Evolutionary conservation across 2,797 vertebrate species (phyloP).

Genomic region (Urophycis tenuis): DNA sequence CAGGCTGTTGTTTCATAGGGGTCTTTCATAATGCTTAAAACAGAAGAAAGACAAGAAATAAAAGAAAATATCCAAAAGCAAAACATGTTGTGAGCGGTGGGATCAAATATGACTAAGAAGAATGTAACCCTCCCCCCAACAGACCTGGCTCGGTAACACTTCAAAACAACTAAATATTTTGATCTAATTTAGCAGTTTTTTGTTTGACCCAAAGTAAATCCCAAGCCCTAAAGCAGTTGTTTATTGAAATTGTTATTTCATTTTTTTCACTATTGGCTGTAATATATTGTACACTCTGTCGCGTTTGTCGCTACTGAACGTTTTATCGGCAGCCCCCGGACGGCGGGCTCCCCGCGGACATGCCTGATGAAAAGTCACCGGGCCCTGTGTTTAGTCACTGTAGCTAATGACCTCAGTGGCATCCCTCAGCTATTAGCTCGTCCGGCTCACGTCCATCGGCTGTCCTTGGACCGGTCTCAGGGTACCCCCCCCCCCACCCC

Average conservation of each 20-base stretch:
- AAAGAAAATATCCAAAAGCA: not conserved
- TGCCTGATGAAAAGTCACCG: slow-evolving; percentile 46
- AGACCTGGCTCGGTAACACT: not conserved
- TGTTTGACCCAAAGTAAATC: not conserved
- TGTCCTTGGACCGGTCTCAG: slow-evolving; percentile 51
- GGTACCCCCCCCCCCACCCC: slow-evolving; percentile 12
- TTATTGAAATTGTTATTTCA: not conserved
- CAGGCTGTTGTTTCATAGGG: not conserved
- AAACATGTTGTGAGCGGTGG: not conserved
- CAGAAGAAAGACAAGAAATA: not conserved
- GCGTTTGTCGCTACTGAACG: not conserved
- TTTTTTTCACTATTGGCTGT: not conserved
- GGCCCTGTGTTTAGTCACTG: slow-evolving; percentile 47
- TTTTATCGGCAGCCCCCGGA: not conserved
- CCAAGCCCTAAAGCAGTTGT: not conserved
- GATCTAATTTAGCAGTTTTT: not conserved
- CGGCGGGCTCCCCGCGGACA: slow-evolving; percentile 34
- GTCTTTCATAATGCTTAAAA: not conserved
- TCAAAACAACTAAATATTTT: not conserved
- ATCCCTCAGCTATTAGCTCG: slow-evolving; percentile 61
- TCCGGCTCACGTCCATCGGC: slow-evolving; percentile 36
- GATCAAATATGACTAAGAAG: not conserved
- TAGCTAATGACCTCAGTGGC: slow-evolving; percentile 60
- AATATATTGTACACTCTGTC: not conserved
- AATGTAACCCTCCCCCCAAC: not conserved